Evolutionary conservation across 2,888 invertebrate species (phyloP).

Genomic region (Macrostomum cliftonense): DNA sequence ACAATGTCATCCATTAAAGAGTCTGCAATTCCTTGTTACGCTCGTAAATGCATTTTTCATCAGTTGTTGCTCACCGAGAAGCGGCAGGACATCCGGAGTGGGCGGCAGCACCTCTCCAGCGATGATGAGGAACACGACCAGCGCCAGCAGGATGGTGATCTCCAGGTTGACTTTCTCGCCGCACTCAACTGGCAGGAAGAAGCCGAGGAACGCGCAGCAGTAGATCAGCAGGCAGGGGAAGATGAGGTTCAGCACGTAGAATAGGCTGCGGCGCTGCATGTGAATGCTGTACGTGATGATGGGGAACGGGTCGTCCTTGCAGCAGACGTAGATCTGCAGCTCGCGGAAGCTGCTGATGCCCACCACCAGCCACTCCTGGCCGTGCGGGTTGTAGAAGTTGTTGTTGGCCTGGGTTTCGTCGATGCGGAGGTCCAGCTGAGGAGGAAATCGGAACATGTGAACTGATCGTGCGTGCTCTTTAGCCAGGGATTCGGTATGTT

Average conservation of each 20-base stretch:
- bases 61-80: conserved; percentile 48
- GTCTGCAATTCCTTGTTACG: too few species aligned
- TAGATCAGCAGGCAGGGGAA: conserved; percentile 93
- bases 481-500: too few species aligned
- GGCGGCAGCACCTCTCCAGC: conserved; percentile 97
- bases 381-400: conserved; percentile 1
- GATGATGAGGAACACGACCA: conserved; percentile 92
- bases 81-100: conserved; percentile 74
- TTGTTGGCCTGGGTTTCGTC: background rate
- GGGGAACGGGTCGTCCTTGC: background rate
- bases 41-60: too few species aligned
- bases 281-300: conserved; percentile 79
- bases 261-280: conserved; percentile 82
- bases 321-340: background rate
- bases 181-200: conserved; percentile 93
- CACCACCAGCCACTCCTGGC: conserved; percentile 1
- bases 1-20: too few species aligned
- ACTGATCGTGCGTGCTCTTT: too few species aligned
- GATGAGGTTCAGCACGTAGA: conserved; percentile 96
- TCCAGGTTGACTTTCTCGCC: conserved; percentile 69
- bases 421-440: background rate
- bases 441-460: too few species aligned
- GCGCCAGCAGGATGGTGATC: conserved; percentile 91
- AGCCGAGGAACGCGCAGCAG: conserved; percentile 88
- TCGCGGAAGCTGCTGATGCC: background rate